Evolutionary conservation across 1,140 invertebrate species (phyloP).

Genomic region (Macrobrachium rosenbergii): DNA sequence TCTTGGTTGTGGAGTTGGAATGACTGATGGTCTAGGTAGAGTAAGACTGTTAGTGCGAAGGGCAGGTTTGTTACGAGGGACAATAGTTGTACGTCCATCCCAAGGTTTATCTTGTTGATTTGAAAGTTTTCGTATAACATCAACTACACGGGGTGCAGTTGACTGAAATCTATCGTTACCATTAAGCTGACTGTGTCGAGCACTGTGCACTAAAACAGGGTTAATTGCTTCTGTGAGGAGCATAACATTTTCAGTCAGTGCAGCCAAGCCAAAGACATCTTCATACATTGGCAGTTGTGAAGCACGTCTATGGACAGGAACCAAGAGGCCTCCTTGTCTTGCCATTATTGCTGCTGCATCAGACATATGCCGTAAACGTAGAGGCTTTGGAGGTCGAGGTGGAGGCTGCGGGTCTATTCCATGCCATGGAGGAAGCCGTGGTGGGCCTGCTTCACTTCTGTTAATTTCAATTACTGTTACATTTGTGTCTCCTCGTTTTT

Average conservation of each 20-base stretch:
- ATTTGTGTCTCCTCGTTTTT: slow-evolving; percentile 53
- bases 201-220: slow-evolving; percentile 54
- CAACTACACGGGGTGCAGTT: slow-evolving; percentile 23
- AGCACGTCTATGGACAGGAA: slow-evolving; percentile 45
- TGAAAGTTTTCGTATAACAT: slow-evolving; percentile 36
- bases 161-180: not conserved
- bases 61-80: slow-evolving; percentile 28
- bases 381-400: slow-evolving; percentile 58
- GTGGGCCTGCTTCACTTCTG: slow-evolving; percentile 36
- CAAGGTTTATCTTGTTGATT: slow-evolving; percentile 12
- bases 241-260: slow-evolving; percentile 60
- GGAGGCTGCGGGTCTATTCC: slow-evolving; percentile 34
- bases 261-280: slow-evolving; percentile 61
- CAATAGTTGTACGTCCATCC: slow-evolving; percentile 40
- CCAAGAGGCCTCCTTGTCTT: slow-evolving; percentile 32
- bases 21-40: slow-evolving; percentile 36
- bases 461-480: slow-evolving; percentile 66
- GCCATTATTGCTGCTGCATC: slow-evolving; percentile 48
- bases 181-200: not conserved
- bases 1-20: not conserved
- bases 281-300: slow-evolving; percentile 48
- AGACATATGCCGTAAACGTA: slow-evolving; percentile 56
- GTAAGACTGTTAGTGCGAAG: slow-evolving; percentile 50
- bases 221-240: slow-evolving; percentile 63
- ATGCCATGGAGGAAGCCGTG: slow-evolving; percentile 27